These are phyloP conservation scores for Platanista minor DNA, from an alignment of 2,113 vertebrate species.

Conservation along the genomic window DNA sequence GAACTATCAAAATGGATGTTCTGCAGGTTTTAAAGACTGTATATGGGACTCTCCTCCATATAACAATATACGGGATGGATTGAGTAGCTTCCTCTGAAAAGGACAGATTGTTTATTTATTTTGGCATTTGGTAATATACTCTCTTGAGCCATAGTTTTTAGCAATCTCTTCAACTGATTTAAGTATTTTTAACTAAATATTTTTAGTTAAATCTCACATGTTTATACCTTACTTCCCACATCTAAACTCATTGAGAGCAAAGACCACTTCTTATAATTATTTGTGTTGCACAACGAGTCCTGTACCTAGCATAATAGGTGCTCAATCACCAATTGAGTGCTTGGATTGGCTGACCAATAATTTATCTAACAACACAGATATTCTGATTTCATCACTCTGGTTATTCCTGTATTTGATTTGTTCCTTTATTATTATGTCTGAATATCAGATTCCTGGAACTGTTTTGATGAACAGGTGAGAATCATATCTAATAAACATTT, in stretches of 20 bases:
- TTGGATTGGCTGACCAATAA: not conserved
- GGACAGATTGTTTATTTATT: not conserved
- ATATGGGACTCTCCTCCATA: not conserved
- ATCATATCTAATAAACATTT: not conserved
- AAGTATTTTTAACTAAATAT: not conserved
- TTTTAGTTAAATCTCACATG: not conserved
- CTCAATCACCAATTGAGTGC: not conserved
- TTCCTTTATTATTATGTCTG: slow-evolving; percentile 1
- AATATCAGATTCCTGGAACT: not conserved
- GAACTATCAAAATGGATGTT: not conserved
- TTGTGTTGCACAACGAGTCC: not conserved
- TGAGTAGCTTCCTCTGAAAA: not conserved
- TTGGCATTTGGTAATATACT: not conserved
- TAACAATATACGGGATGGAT: not conserved
- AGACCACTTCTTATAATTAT: not conserved
- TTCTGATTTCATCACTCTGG: not conserved
- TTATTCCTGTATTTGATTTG: not conserved
- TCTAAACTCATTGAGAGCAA: not conserved
- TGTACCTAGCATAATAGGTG: not conserved
- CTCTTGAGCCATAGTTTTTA: not conserved
- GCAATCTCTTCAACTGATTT: not conserved
- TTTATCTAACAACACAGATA: not conserved
- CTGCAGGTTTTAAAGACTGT: not conserved
- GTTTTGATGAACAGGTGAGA: not conserved
- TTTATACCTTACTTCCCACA: not conserved